Evolutionary conservation across 92 coral and sea anemone species (phyloP), one percentile per base, ranked within the genome.

Genomic region (Zoanthus solanderi): DNA sequence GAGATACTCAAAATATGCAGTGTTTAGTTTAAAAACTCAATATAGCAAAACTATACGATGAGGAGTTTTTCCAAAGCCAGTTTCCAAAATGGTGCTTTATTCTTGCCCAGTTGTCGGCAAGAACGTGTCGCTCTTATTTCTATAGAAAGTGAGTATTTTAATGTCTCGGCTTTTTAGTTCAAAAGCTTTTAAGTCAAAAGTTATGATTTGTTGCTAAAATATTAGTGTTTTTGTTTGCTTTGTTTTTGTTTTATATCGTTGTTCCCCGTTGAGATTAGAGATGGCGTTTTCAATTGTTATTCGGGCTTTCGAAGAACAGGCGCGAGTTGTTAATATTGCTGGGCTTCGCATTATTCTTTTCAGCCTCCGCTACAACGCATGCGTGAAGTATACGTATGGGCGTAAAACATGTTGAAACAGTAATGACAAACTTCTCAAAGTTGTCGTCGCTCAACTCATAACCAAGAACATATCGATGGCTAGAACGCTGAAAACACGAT

Each of bases 61-160:
- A 63, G 30, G 69, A 8, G 17, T 23, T 18, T 6, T 7, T 7
- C 23, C 30, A 18, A 28, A 63, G 15, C 11, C 11, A 16, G 50
- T 18, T 44, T 18, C 4, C 23, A 18, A 52, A 76, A 48, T 30
- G 48, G 3, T 18, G 66, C 46, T 9, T 52, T 76, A 52, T 76
- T 34, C 28, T 23, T 76, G 14, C 81, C 81, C 8, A 76, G 81
- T 23, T 76, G 81, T 48, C 81, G 32, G 16, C 10, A 28, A 12
- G 28, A 48, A 1, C 58, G 37, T 28, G 67, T 76, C 50, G 12
- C 7, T 52, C 81, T 76, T 11, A 31, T 76, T 10, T n/a, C 63
- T 4, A 15, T 52, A 12, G 52, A 31, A 76, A 56, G 81, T 76
- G 65, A 76, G 81, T 52, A 69, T 69, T 7, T 11, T 4, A 37